These are phyloP conservation scores for Tachina fera DNA, from an alignment of 2,888 invertebrate genomes.

Conservation along the genomic window DNA sequence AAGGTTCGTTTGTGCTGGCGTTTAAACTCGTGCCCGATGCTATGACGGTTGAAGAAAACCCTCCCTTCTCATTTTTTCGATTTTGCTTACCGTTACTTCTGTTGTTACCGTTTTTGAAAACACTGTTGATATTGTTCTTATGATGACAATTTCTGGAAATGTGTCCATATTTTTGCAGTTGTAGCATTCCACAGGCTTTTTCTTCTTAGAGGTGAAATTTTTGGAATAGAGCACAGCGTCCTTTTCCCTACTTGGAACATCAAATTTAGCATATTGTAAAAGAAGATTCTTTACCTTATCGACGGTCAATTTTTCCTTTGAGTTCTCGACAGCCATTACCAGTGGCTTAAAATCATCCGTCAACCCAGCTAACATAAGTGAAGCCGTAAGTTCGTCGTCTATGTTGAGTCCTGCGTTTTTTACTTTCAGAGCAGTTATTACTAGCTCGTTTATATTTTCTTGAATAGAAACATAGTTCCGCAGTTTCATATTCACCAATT, in stretches of 20 bases:
- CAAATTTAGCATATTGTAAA: no score
- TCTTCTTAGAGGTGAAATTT: not conserved
- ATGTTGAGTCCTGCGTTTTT: constrained; percentile 6
- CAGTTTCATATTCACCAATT: not conserved
- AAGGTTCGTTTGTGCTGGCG: no score
- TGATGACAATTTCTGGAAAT: not conserved
- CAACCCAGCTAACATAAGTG: constrained; percentile 66
- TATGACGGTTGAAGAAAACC: not conserved
- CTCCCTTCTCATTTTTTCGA: constrained; percentile 34
- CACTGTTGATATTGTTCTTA: not conserved
- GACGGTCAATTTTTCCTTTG: no score
- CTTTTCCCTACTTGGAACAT: no score
- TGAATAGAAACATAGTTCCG: not conserved
- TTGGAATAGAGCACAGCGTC: no score
- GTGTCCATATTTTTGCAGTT: constrained; percentile 23
- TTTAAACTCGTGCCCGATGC: constrained; percentile 7
- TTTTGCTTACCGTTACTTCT: not conserved
- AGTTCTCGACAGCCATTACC: no score
- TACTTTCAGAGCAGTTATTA: constrained; percentile 49
- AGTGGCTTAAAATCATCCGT: constrained; percentile 38
- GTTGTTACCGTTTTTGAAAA: not conserved
- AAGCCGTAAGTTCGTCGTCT: constrained; percentile 26
- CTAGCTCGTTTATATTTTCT: constrained; percentile 33
- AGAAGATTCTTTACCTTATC: no score
- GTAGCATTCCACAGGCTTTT: constrained; percentile 25